Percentiles rank a stretch among this genome's conserved stretches.
Conservation (phyloP, 2,113 vertebrate genomes). For the Malaclemys terrapin region DNA sequence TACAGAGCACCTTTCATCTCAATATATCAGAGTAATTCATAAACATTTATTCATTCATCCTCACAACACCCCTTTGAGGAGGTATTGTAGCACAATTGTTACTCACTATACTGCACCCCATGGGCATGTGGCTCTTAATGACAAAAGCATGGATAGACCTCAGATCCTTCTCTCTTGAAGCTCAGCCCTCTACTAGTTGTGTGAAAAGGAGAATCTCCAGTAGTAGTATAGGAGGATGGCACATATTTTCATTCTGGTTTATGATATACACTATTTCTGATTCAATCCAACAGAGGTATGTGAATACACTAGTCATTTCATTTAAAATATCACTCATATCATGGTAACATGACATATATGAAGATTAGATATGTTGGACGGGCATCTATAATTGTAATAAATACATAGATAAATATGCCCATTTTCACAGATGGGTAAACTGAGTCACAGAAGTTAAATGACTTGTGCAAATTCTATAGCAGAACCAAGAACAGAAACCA, state of each 20-base stretch:
- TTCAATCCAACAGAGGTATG: background rate
- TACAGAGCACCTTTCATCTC: background rate
- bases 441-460: background rate
- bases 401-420: background rate
- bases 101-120: background rate
- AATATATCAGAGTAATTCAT: background rate
- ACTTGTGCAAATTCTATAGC: background rate
- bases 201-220: background rate
- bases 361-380: background rate
- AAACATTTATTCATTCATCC: background rate
- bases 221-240: background rate
- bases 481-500: background rate
- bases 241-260: background rate
- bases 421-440: background rate
- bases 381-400: background rate
- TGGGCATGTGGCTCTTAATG: background rate
- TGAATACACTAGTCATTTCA: background rate
- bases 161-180: fast-evolving
- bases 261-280: background rate
- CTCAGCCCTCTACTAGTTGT: background rate
- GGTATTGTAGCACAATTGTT: background rate
- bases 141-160: background rate
- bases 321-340: background rate
- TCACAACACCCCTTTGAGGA: background rate
- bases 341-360: background rate